Conservation (phyloP, 2,113 vertebrate genomes). For the Rhinolophus ferrumequinum region DNA sequence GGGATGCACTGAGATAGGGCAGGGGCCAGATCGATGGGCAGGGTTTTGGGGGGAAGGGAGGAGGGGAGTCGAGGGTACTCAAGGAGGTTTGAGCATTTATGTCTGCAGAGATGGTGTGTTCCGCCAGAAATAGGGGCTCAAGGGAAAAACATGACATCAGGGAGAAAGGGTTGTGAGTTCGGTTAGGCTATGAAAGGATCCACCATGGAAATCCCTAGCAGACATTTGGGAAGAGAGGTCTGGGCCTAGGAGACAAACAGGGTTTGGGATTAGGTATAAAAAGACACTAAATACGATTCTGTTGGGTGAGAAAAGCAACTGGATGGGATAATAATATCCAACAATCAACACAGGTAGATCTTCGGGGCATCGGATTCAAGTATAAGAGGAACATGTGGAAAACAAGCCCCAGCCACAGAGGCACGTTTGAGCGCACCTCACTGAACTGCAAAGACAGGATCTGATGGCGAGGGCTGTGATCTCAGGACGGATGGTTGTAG, state of each 20-base stretch:
- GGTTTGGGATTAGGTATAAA: not conserved
- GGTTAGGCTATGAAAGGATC: not conserved
- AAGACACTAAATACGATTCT: not conserved
- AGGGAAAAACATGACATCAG: not conserved
- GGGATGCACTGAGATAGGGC: too few species aligned
- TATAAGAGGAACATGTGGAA: not conserved
- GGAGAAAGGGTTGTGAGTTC: not conserved
- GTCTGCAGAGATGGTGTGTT: accelerated
- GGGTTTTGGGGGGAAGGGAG: accelerated
- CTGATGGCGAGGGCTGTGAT: not conserved
- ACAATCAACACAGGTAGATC: not conserved
- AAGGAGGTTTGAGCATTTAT: not conserved
- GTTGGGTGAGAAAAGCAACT: not conserved
- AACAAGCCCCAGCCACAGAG: not conserved
- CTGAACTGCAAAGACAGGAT: not conserved
- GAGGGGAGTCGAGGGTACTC: accelerated
- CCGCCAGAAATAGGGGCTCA: not conserved
- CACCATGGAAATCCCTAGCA: not conserved
- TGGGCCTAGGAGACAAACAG: not conserved
- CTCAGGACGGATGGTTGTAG: too few species aligned
- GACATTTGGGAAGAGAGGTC: not conserved
- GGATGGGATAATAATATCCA: not conserved
- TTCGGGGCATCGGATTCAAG: not conserved
- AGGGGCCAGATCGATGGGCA: accelerated
- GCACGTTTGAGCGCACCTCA: not conserved